These are phyloP conservation scores for Drosophila ustulata DNA, from an alignment of 2,888 invertebrate species.

Conservation along the genomic window DNA sequence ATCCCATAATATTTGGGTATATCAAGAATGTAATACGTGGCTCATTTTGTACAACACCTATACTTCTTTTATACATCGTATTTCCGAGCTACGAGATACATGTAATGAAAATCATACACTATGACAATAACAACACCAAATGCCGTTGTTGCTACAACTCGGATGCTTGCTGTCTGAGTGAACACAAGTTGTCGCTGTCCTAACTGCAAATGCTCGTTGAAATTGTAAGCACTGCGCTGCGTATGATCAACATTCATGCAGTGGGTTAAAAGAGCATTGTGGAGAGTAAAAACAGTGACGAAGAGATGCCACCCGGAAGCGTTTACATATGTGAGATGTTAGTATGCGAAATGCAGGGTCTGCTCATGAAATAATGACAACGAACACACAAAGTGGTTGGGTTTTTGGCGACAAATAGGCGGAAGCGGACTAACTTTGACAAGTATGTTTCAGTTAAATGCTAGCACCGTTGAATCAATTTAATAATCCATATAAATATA, in stretches of 20 bases:
- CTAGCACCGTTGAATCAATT: neutral
- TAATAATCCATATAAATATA: neutral
- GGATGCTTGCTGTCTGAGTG: slow-evolving; percentile 42
- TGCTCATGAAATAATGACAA: slow-evolving; percentile 75
- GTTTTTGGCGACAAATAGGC: slow-evolving; percentile 67
- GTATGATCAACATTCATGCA: slow-evolving; percentile 72
- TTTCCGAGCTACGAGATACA: neutral
- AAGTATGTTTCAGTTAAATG: neutral
- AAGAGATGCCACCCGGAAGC: neutral
- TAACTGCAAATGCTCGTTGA: slow-evolving; percentile 70
- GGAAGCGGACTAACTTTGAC: slow-evolving; percentile 20
- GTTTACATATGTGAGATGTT: neutral
- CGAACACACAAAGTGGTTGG: slow-evolving; percentile 74
- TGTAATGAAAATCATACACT: slow-evolving; percentile 60
- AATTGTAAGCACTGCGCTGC: slow-evolving; percentile 78
- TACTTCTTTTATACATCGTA: no score
- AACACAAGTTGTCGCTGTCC: slow-evolving; percentile 37
- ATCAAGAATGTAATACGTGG: no score
- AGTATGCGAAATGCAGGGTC: slow-evolving; percentile 15
- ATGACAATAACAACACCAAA: slow-evolving; percentile 40
- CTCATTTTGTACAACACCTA: neutral
- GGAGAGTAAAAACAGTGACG: neutral
- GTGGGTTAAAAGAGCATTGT: slow-evolving; percentile 17
- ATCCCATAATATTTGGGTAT: no score
- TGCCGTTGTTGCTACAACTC: slow-evolving; percentile 42